Base-by-base conservation (phyloP, 2,888 invertebrate species). In the Hirtodrosophila cameraria region DNA sequence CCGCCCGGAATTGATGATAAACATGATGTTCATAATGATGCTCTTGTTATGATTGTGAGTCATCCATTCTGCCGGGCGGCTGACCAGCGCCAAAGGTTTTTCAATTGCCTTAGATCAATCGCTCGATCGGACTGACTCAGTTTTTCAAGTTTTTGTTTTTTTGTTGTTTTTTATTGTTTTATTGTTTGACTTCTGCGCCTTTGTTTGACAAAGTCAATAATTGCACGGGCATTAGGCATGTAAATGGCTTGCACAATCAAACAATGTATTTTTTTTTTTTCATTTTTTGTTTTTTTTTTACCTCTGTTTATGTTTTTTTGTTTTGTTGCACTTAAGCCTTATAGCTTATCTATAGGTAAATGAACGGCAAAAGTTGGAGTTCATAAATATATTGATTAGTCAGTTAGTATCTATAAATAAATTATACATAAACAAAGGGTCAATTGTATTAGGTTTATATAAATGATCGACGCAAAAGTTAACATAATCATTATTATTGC, bases 171-270 rank as follows among this genome's bases (percentile, higher is more conserved):
- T 45, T 13, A 6, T 6, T 18, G 5, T 18, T 52, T 25, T 38
- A 20, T 39, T 39, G 15, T 43, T 12, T 25, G 31, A 27, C 30
- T 53, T 27, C 27, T 38, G 33, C 20, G 54, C 54, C 52, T 65
- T 55, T 66, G 73, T 59, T 41, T 38, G 41, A n/a, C 72, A 49
- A 43, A 18, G 66, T 66, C 73, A 69, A 72, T 43, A 72, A 38
- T 54, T 53, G 59, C 66, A 45, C 57, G 52, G 23, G 36, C 5
- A 45, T 36, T 35, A 35, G 25, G 16, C 66, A 53, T 58, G 73
- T 1, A 45, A 69, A 64, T 58, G 49, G 8, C 9, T 55, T 59
- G 50, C 50, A 73, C 68, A 69, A 60, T 59, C 46, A 42, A 48
- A 67, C 33, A 39, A 20, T 41, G 45, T 7, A 28, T n/a, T 20